Evolutionary conservation across 2,113 vertebrate genomes (phyloP), one percentile per base, ranked within the genome.

Genomic region (Electrona antarctica): DNA sequence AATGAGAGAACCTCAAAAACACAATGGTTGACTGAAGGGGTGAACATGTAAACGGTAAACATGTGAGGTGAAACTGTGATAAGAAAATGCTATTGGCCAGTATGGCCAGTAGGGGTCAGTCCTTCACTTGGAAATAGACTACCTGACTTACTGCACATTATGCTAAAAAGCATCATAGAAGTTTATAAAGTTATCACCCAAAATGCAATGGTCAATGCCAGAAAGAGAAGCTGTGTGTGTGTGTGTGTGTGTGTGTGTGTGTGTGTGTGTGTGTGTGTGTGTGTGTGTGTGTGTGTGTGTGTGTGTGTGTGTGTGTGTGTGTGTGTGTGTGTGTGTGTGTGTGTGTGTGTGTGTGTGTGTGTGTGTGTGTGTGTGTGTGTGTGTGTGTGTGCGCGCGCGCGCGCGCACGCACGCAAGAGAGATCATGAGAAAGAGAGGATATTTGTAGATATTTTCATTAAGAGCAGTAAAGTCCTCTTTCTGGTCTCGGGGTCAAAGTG

Each of bases 401-500:
- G 33, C 21, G 33, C 5, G 3, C 5, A 2, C 3, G 5, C 5
- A 2, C 2, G 33, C 5, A 6, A 41, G 33, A 41, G 33, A 41
- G 33, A 6, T 41, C 33, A 3, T 41, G 33, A 41, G 33, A 41
- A 41, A 41, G 62, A 48, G 52, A 29, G 67, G 45, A 52, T 60
- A 64, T 56, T 14, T 47, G 54, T 33, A 60, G 28, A 58, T 33
- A 10, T 59, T 63, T 54, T 78, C 45, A 63, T 83, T 76, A 71
- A 47, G 69, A 61, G 56, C 77, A 79, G 63, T 47, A 71, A 88
- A 74, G 64, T 7, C 55, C 75, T 50, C 69, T 57, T 69, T 21
- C 74, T 79, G 69, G 64, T 90, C 57, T 21, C 78, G 71, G 73
- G 63, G 71, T 81, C 70, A 84, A 91, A 91, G 84, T 80, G 77